phyloP scores from a whole-genome alignment of 2,797 vertebrate genomes.

The Chaetophractus vellerosus region DNA sequence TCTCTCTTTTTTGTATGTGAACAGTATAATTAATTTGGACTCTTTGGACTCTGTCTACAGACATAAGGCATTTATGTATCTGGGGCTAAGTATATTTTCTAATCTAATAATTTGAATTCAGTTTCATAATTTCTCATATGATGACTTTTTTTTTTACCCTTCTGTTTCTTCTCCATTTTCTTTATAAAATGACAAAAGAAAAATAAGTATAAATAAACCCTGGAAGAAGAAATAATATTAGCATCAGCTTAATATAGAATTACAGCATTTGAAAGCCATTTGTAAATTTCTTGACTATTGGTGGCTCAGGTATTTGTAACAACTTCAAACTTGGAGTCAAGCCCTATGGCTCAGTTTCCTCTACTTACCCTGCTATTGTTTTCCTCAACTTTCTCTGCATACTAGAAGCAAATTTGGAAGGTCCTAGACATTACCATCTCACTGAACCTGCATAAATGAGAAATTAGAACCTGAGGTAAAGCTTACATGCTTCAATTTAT shows the following conservation, averaged over 20 bases:
- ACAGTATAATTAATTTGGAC: neutral
- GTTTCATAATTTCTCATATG: neutral
- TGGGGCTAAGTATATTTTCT: neutral
- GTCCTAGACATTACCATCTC: neutral
- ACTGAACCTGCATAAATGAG: neutral
- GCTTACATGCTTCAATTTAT: neutral
- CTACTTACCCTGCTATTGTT: neutral
- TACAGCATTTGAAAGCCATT: neutral
- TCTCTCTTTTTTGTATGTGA: neutral
- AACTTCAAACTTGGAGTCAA: neutral
- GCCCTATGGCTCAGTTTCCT: neutral
- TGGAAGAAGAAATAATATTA: neutral
- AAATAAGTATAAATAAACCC: neutral
- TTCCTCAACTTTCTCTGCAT: neutral
- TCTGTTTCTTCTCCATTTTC: constrained; percentile 32
- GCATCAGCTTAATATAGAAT: neutral
- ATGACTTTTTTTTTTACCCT: neutral
- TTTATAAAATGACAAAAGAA: neutral
- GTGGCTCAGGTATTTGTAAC: neutral
- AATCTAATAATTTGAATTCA: neutral
- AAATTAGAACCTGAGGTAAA: neutral
- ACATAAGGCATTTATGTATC: neutral
- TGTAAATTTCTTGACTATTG: neutral
- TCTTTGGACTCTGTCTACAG: too few species aligned
- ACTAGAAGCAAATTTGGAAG: constrained; percentile 26